phyloP scores from a whole-genome alignment of 2,888 invertebrate genomes.

The Acrocyrtus sp. region DNA sequence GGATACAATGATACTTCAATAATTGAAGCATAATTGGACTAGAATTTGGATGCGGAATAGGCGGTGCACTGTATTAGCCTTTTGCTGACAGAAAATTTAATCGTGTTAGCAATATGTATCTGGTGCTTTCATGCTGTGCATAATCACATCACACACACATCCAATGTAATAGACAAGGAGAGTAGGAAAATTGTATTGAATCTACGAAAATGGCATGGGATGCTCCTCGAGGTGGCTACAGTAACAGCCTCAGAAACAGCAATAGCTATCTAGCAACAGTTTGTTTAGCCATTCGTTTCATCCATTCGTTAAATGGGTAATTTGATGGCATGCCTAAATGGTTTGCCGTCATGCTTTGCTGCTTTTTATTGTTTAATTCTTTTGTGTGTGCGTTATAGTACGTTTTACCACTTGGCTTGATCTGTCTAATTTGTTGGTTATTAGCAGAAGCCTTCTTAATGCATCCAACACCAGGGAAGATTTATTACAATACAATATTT shows the following conservation, averaged over 20 bases:
- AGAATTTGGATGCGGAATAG: too few relatives aligned
- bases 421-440: conserved; percentile 22
- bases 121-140: neutral
- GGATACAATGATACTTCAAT: neutral
- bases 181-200: neutral
- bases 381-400: conserved; percentile 6
- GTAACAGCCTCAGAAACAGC: too few relatives aligned
- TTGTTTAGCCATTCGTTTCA: too few relatives aligned
- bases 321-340: conserved; percentile 21
- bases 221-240: too few relatives aligned
- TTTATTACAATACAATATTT: too few relatives aligned
- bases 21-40: neutral
- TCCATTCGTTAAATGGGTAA: conserved; percentile 12
- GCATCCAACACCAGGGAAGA: too few relatives aligned
- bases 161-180: neutral
- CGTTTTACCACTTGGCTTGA: conserved; percentile 12
- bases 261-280: too few relatives aligned
- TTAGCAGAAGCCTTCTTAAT: too few relatives aligned
- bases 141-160: neutral
- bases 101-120: neutral
- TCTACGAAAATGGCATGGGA: too few relatives aligned
- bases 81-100: too few relatives aligned
- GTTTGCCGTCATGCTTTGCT: conserved; percentile 24
- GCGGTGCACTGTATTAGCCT: too few relatives aligned
- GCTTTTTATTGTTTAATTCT: conserved; percentile 6